phyloP scores from a whole-genome alignment of 2,797 vertebrate species.

The Austrolebias charrua region DNA sequence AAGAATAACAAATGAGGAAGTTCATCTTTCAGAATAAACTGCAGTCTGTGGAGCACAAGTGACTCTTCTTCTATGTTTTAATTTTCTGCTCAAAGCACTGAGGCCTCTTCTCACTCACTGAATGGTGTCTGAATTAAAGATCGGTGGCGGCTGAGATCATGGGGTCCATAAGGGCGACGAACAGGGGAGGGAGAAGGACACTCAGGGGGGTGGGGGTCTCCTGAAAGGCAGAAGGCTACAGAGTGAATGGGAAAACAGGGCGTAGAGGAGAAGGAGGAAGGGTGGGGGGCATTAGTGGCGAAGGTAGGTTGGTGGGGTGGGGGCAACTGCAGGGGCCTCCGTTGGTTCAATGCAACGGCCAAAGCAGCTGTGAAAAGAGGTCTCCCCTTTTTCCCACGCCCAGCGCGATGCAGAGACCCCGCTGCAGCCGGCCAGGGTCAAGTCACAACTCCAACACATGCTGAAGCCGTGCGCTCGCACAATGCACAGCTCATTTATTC shows the following conservation, averaged over 20 bases:
- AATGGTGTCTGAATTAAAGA: constrained; percentile 79
- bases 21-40: background rate
- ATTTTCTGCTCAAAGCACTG: constrained; percentile 43
- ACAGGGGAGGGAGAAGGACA: constrained; percentile 66
- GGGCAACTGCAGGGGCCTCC: constrained; percentile 71
- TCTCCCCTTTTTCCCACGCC: constrained; percentile 95
- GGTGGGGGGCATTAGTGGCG: background rate
- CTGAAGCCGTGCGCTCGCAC: constrained; percentile 82
- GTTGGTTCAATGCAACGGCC: constrained; percentile 87
- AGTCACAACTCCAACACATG: constrained; percentile 87
- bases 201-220: constrained; percentile 36
- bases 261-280: constrained; percentile 36
- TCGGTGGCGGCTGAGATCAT: constrained; percentile 49
- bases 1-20: constrained; percentile 3
- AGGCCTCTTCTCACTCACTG: constrained; percentile 78
- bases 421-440: constrained; percentile 86
- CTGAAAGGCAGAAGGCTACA: constrained; percentile 82
- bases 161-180: constrained; percentile 69
- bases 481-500: constrained; percentile 85
- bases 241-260: constrained; percentile 79
- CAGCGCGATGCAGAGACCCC: constrained; percentile 79
- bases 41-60: background rate
- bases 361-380: constrained; percentile 93
- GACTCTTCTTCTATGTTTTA: constrained; percentile 15
- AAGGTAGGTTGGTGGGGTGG: constrained; percentile 61